A percentile compares a stretch with the other conserved stretches of the same genome.
phyloP scores from a whole-genome alignment of 2,888 invertebrate species.

The Sinhomidia bicolor region DNA sequence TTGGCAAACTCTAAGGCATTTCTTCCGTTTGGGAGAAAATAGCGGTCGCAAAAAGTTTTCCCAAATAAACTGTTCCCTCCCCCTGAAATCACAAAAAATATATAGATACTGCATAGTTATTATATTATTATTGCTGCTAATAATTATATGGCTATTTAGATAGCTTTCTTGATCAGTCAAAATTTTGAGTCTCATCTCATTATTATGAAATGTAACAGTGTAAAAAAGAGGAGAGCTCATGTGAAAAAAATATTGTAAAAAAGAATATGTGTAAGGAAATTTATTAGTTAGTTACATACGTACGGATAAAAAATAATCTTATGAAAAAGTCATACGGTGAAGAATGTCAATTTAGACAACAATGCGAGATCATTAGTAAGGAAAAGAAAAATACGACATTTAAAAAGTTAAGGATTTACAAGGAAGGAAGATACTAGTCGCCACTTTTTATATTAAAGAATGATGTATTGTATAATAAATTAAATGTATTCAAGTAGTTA shows the following conservation, averaged over 20 bases:
- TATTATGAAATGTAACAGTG: neutral
- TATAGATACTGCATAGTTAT: too few relatives aligned
- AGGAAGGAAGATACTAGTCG: conserved; percentile 14
- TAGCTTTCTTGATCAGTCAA: neutral
- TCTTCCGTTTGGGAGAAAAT: too few relatives aligned
- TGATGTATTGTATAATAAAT: neutral
- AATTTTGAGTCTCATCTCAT: neutral
- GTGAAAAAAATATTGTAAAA: too few relatives aligned
- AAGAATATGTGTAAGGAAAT: neutral
- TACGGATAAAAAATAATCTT: too few relatives aligned
- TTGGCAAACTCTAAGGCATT: too few relatives aligned
- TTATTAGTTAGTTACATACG: too few relatives aligned
- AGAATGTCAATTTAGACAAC: neutral
- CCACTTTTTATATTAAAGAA: neutral
- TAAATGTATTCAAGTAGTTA: neutral
- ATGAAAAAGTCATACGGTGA: neutral
- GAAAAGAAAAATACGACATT: neutral
- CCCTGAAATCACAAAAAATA: too few relatives aligned
- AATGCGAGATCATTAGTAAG: neutral
- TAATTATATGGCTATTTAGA: too few relatives aligned
- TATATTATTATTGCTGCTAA: too few relatives aligned
- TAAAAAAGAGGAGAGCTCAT: neutral
- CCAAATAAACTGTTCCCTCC: too few relatives aligned
- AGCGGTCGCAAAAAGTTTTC: too few relatives aligned
- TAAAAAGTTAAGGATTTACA: neutral